These are phyloP conservation scores for Mesocricetus auratus DNA, from an alignment of 2,113 vertebrate genomes.

Conservation along the genomic window DNA sequence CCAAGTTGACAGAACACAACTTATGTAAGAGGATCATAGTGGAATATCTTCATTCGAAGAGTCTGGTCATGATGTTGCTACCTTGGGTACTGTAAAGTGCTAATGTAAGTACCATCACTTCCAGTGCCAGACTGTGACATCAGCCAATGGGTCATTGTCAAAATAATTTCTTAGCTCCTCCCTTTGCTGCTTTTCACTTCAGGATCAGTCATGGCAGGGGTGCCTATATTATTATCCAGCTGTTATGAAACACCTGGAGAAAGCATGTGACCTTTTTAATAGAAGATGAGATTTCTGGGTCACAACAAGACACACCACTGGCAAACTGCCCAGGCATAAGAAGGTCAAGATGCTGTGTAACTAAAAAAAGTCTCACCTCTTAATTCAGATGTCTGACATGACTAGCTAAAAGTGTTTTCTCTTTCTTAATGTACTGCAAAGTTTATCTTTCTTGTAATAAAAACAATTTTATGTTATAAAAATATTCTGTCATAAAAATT, in stretches of 20 bases:
- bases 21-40: background rate
- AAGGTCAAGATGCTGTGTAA: background rate
- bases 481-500: background rate
- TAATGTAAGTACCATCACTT: background rate
- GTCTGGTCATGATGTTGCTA: background rate
- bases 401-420: background rate
- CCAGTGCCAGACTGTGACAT: background rate
- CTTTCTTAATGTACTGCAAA: background rate
- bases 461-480: background rate
- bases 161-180: background rate
- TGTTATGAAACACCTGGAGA: background rate
- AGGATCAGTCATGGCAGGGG: background rate
- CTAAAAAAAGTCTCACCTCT: background rate
- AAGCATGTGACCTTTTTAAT: background rate
- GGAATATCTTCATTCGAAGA: background rate
- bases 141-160: background rate
- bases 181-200: background rate
- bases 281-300: background rate
- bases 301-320: background rate
- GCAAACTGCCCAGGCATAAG: background rate
- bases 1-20: background rate
- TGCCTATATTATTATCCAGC: background rate
- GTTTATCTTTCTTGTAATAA: conserved; percentile 37
- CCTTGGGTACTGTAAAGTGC: background rate
- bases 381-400: background rate